Percentiles rank a stretch among this genome's conserved stretches.
Evolutionary conservation across 2,797 vertebrate species (phyloP).

Genomic region (Melanotaenia trifasciata): DNA sequence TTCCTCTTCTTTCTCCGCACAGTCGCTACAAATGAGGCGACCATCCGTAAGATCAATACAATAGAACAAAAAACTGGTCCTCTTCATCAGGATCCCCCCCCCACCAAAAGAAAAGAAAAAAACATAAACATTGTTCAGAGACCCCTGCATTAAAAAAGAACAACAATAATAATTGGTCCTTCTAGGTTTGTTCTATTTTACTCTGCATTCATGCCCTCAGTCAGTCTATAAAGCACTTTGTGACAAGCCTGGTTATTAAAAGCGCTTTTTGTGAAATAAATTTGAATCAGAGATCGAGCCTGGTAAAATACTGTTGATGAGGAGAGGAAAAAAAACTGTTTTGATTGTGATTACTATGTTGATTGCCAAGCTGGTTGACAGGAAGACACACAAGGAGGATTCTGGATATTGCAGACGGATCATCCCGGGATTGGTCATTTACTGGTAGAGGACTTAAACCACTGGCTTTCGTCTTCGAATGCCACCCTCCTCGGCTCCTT

Average conservation of each 20-base stretch:
- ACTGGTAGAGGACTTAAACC: slow-evolving; percentile 33
- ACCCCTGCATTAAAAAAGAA: slow-evolving; percentile 24
- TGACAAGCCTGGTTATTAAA: slow-evolving; percentile 68
- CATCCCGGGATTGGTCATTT: slow-evolving; percentile 83
- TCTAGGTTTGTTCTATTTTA: background rate
- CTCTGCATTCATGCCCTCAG: slow-evolving; percentile 18
- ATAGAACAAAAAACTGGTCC: slow-evolving; percentile 6
- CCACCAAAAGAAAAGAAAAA: background rate
- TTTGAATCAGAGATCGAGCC: slow-evolving; percentile 25
- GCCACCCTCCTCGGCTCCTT: background rate
- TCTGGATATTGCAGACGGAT: slow-evolving; percentile 62
- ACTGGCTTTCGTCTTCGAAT: slow-evolving; percentile 20
- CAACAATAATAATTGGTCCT: slow-evolving; percentile 17
- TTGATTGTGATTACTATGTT: slow-evolving; percentile 45
- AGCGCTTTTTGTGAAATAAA: slow-evolving; percentile 45
- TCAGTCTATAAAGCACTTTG: slow-evolving; percentile 76
- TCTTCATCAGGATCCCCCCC: slow-evolving; percentile 14
- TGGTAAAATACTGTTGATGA: slow-evolving; percentile 42
- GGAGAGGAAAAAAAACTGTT: slow-evolving; percentile 26
- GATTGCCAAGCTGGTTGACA: slow-evolving; percentile 63
- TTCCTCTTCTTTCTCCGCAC: background rate
- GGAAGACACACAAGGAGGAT: slow-evolving; percentile 70
- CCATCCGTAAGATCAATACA: background rate
- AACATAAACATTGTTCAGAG: slow-evolving; percentile 3
- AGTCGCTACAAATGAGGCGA: slow-evolving; percentile 27